Conservation (phyloP, 2,797 vertebrate species). For the Enteromius argenteus region DNA sequence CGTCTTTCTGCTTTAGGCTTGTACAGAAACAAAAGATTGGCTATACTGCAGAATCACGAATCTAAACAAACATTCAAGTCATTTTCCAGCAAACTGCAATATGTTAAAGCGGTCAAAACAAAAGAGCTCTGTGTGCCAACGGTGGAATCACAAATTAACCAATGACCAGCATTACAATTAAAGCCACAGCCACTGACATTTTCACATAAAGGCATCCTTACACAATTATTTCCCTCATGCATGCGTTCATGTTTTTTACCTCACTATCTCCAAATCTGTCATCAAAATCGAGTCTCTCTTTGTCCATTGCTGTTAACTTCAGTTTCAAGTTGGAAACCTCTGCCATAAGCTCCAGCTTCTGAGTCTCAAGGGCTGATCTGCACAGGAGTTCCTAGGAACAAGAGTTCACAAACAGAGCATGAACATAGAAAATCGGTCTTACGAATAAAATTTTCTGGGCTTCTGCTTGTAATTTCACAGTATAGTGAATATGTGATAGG, state of each 20-base stretch:
- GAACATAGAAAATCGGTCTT: not conserved
- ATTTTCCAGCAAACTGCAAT: constrained; percentile 17
- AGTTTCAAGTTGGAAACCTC: constrained; percentile 95
- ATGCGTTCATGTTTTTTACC: constrained; percentile 72
- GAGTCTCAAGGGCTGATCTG: constrained; percentile 90
- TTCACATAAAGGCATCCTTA: not conserved
- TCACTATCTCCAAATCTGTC: constrained; percentile 90
- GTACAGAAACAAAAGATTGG: constrained; percentile 25
- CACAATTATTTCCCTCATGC: not conserved
- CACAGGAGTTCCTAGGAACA: constrained; percentile 89
- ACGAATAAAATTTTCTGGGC: not conserved
- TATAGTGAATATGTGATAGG: not conserved
- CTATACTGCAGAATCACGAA: constrained; percentile 29
- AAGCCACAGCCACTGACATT: not conserved
- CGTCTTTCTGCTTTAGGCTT: constrained; percentile 20
- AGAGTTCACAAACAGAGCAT: not conserved
- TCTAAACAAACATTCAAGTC: constrained; percentile 33
- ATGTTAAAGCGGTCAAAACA: constrained; percentile 24
- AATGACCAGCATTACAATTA: not conserved
- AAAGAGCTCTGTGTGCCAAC: constrained; percentile 17
- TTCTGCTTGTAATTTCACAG: not conserved
- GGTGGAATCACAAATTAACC: not conserved
- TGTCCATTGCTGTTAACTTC: constrained; percentile 88
- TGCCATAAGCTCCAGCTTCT: constrained; percentile 94
- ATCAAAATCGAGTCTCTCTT: constrained; percentile 87